Conservation (phyloP, 2,113 vertebrate genomes). For the Oncorhynchus keta region DNA sequence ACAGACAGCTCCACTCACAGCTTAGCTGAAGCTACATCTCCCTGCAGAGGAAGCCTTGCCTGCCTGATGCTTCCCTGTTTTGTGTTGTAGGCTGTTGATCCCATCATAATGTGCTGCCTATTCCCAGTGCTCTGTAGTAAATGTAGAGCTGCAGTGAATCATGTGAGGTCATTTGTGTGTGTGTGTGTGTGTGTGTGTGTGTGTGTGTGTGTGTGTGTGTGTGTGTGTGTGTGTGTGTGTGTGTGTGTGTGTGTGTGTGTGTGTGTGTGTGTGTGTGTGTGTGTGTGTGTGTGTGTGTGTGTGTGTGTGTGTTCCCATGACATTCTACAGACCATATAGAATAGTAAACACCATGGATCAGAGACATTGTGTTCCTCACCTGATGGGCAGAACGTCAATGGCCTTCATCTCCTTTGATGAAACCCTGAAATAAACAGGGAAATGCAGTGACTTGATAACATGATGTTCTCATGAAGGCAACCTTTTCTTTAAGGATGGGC, state of each 20-base stretch:
- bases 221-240: too few relatives aligned
- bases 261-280: not conserved
- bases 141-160: not conserved
- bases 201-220: too few relatives aligned
- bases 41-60: not conserved
- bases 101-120: not conserved
- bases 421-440: constrained; percentile 80
- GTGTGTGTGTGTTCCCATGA: not conserved
- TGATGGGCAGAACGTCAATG: constrained; percentile 94
- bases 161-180: not conserved
- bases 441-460: too few relatives aligned
- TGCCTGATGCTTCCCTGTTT: not conserved
- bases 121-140: not conserved
- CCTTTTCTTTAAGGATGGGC: constrained; percentile 96
- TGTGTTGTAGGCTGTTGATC: not conserved
- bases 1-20: not conserved
- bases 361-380: constrained; percentile 67
- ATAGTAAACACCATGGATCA: constrained; percentile 12
- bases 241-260: too few relatives aligned
- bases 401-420: constrained; percentile 97
- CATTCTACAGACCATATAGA: not conserved
- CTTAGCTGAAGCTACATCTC: not conserved
- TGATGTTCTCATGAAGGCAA: constrained; percentile 95
- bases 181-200: too few relatives aligned
- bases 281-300: not conserved